Conservation (phyloP, 2,113 vertebrate species). For the Misgurnus mizolepis region DNA sequence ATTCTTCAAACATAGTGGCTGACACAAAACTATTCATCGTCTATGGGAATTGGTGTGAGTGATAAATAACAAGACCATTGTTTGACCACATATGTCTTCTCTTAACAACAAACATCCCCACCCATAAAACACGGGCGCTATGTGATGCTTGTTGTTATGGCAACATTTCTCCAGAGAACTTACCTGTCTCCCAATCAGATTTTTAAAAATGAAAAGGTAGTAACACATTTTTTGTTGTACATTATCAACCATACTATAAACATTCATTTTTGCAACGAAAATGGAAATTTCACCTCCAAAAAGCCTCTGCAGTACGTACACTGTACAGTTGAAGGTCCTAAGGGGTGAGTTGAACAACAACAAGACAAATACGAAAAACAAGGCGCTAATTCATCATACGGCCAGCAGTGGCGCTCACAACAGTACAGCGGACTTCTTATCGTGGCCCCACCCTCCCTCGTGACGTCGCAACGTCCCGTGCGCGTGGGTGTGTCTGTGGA, state of each 20-base stretch:
- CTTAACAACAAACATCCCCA: conserved; percentile 54
- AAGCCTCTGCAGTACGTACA: no score
- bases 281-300: background rate
- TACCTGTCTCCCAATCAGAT: conserved; percentile 6
- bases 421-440: background rate
- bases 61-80: conserved; percentile 9
- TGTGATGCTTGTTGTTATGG: conserved; percentile 70
- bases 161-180: conserved; percentile 28
- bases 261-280: no score
- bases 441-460: background rate
- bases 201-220: background rate
- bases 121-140: conserved; percentile 48
- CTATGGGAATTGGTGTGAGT: no score
- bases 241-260: no score
- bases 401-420: conserved; percentile 19
- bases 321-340: no score
- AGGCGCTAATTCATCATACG: background rate
- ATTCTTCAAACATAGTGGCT: background rate
- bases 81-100: conserved; percentile 34
- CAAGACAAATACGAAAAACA: no score
- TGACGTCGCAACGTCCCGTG: conserved; percentile 58
- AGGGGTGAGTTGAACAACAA: no score
- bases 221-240: no score
- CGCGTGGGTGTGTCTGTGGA: conserved; percentile 65
- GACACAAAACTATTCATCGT: background rate